A percentile compares a stretch with the other conserved stretches of the same genome.
These are phyloP conservation scores for Ammodytes dubius DNA, from an alignment of 2,113 vertebrate genomes.

Conservation along the genomic window DNA sequence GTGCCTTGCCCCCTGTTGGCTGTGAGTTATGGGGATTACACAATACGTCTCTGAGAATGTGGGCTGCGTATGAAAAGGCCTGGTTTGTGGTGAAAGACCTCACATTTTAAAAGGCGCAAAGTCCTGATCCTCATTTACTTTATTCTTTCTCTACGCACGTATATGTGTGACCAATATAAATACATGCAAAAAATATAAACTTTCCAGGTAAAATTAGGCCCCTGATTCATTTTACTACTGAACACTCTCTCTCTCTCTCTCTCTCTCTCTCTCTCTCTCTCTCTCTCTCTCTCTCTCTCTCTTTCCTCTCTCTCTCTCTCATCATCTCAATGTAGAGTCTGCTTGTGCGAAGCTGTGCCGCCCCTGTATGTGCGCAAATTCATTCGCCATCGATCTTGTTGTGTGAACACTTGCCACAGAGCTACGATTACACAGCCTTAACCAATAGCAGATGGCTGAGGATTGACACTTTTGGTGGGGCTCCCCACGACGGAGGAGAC, in stretches of 20 bases:
- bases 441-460: constrained; percentile 77
- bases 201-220: neutral
- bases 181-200: neutral
- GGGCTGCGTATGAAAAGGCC: constrained; percentile 1
- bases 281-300: too few species aligned
- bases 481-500: constrained; percentile 43
- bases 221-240: neutral
- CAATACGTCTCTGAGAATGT: constrained; percentile 6
- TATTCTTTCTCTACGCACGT: neutral
- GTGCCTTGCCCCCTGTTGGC: neutral
- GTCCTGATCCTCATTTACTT: neutral
- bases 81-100: neutral
- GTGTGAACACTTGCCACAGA: constrained; percentile 67
- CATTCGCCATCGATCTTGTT: constrained; percentile 45
- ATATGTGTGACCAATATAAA: neutral
- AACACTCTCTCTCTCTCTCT: neutral
- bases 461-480: constrained; percentile 62
- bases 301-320: too few species aligned
- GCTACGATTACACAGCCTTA: constrained; percentile 70
- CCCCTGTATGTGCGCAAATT: constrained; percentile 31
- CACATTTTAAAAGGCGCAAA: neutral
- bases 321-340: neutral
- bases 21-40: constrained; percentile 31
- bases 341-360: constrained; percentile 6
- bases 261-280: neutral